phyloP scores from a whole-genome alignment of 2,113 vertebrate species.

The Myiagra hebetior region DNA sequence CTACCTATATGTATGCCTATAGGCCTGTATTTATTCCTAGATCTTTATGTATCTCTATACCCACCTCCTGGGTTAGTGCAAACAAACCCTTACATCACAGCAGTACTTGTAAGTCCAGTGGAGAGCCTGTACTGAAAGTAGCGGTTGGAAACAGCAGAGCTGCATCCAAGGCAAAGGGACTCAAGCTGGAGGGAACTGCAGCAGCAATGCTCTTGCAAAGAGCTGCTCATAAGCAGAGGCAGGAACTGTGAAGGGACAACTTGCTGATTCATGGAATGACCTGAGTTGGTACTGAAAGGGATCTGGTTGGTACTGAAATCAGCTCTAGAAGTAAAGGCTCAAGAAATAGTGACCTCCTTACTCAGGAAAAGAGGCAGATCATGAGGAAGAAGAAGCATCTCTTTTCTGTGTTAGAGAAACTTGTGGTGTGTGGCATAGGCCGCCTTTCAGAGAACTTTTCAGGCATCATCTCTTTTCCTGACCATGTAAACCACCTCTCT shows the following conservation, averaged over 20 bases:
- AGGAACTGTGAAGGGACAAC: not conserved
- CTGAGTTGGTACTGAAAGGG: not conserved
- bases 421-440: not conserved
- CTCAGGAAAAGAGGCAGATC: not conserved
- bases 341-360: not conserved
- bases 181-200: not conserved
- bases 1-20: too few species aligned
- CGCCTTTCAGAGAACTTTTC: not conserved
- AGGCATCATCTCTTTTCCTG: not conserved
- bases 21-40: not conserved
- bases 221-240: not conserved
- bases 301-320: too few species aligned
- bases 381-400: not conserved
- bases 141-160: not conserved
- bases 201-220: not conserved
- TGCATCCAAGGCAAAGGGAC: not conserved
- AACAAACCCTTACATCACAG: not conserved
- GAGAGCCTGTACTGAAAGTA: not conserved
- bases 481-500: not conserved
- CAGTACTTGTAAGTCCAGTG: not conserved
- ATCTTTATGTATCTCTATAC: not conserved
- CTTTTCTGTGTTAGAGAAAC: not conserved
- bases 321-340: not conserved
- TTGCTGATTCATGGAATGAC: not conserved
- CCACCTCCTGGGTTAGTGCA: not conserved